Base-by-base conservation (phyloP, 2,113 vertebrate species). In the Dipodomys merriami region DNA sequence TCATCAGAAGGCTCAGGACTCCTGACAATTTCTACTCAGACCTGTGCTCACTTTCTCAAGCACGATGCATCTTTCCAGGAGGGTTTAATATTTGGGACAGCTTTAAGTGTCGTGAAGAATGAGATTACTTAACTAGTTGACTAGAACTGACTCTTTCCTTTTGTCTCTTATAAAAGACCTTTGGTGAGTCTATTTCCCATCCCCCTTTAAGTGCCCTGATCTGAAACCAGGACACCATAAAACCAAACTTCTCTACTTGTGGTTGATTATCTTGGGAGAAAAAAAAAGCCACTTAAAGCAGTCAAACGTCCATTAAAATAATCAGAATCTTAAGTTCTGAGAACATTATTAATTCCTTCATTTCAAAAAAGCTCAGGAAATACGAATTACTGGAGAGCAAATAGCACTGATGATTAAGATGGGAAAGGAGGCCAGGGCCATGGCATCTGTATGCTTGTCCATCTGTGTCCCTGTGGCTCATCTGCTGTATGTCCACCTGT, bases 61-160 rank as follows among this genome's bases (percentile, higher is more conserved):
- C 39, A 39, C 5, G 39, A 39, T 39, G 39, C 39, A 39, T 39
- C 39, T 84, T 91, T 67, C 39, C 86, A 84, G 33, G 39, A 30
- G 3, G 33, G 78, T 94, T 95, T 94, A 78, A 27, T 94, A 44
- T 82, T 86, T 71, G 46, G 22, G 86, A 91, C 18, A 74, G 69
- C 76, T 92, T 93, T 92, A 84, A 85, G 76, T 5, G 82, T 11
- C 53, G 39, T 39, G 57, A 93, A 93, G 90, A 89, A 91, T 23
- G 67, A 83, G 78, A 96, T 95, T 65, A 79, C 60, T 39, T 67
- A 57, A 49, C 71, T 62, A 88, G 91, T 62, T 5, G 7, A 74
- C 27, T 74, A 46, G 33, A 91, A 86, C 30, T 46, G 71, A 88
- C 89, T 84, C 90, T 93, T 93, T 95, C 7, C 64, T 83, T 90